Base-by-base conservation (phyloP, 2,797 vertebrate genomes). In the Mus minutoides region DNA sequence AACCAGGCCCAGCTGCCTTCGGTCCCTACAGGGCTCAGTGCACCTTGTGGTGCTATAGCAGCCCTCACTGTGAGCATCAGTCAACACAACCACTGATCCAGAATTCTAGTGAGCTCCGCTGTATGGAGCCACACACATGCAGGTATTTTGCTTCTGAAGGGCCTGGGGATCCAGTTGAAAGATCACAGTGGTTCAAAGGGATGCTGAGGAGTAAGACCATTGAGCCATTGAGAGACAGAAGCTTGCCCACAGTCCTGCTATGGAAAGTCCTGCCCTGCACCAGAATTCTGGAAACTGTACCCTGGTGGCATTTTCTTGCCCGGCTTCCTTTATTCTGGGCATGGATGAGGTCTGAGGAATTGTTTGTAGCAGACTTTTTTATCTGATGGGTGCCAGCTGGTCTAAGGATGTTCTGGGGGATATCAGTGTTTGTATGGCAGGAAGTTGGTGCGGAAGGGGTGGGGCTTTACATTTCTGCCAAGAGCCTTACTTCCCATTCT, bases 11-110 rank as follows among this genome's bases (percentile, higher is more conserved):
- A 54, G 34, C 14, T 24, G 46, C 24, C 64, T 71, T 54, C 11
- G 22, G 64, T 37, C 6, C 34, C 46, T 71, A 2, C 64, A 71
- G 64, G 14, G 34, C 22, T 26, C 46, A 17, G 34, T 11, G 46
- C 13, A 71, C n/a, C n/a, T 71, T 71, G 43, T n/a, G 16, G 46
- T 1, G 5, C 31, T 17, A 24, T 2, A 37, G 62, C 31, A 26
- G 34, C 46, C 34, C 4, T 3, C 7, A 37, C 64, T 86, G 84
- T 86, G 64, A 71, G 29, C 29, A 34, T 85, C 86, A 5, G 9
- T 14, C 19, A 40, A 40, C 14, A 16, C 0, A 1, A 26, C 69
- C 22, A 10, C 0, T 26, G 6, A n/a, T 14, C 82, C 49, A 0
- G 1, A 37, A 43, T 46, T 14, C 22, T 58, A 6, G 34, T 22